Percentiles rank a stretch among this genome's conserved stretches.
Conservation (phyloP, 2,888 invertebrate genomes). For the Andricus curvator region DNA sequence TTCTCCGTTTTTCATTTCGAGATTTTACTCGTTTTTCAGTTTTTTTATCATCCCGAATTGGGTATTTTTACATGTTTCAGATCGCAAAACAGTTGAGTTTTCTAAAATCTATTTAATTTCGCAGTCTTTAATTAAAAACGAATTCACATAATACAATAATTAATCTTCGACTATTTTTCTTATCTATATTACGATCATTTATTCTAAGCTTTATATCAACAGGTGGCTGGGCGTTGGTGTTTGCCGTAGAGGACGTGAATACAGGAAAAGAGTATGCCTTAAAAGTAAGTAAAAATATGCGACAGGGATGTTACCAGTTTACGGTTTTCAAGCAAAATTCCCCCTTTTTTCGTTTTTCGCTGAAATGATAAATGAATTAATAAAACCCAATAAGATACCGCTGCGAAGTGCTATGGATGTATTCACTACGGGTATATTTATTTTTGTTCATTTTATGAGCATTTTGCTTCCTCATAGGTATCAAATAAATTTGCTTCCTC, state of each 20-base stretch:
- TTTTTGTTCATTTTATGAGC: too few relatives aligned
- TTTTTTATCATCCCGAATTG: neutral
- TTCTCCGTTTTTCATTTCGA: too few relatives aligned
- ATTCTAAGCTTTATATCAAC: constrained; percentile 61
- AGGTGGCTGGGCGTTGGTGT: constrained; percentile 98
- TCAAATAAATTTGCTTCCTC: too few relatives aligned
- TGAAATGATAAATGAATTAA: too few relatives aligned
- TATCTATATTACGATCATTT: neutral
- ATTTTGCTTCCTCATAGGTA: too few relatives aligned
- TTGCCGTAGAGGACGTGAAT: constrained; percentile 93
- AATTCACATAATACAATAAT: neutral
- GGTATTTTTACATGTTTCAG: neutral
- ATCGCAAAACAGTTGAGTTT: neutral
- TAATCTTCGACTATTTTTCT: neutral
- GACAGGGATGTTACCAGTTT: too few relatives aligned
- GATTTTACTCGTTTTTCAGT: neutral
- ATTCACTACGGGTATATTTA: too few relatives aligned
- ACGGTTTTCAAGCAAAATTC: too few relatives aligned
- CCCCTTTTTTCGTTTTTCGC: too few relatives aligned
- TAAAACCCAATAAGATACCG: too few relatives aligned
- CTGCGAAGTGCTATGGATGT: too few relatives aligned
- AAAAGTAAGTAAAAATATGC: constrained; percentile 81
- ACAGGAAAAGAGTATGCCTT: constrained; percentile 94
- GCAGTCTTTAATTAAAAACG: neutral
- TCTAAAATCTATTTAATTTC: neutral